Evolutionary conservation across 2,113 vertebrate genomes (phyloP).

Genomic region (Saimiri boliviensis): DNA sequence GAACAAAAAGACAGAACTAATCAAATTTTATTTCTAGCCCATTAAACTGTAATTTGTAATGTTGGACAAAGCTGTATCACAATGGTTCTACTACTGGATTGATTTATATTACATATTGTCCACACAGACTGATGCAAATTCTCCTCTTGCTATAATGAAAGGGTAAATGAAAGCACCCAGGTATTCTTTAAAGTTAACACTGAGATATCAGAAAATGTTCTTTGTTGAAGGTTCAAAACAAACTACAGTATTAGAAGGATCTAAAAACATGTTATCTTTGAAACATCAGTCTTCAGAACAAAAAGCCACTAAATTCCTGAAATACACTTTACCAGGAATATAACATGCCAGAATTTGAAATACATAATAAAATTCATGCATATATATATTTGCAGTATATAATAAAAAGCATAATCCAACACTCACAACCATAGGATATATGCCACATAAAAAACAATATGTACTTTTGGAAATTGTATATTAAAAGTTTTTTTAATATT

Average conservation of each 20-base stretch:
- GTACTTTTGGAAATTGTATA: neutral
- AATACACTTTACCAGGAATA: constrained; percentile 21
- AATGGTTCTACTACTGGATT: neutral
- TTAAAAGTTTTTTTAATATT: neutral
- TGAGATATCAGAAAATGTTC: neutral
- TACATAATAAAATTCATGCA: constrained; percentile 17
- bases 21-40: neutral
- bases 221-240: constrained; percentile 38
- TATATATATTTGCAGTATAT: neutral
- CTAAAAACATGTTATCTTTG: constrained; percentile 31
- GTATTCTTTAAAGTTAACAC: neutral
- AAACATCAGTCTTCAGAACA: constrained; percentile 2
- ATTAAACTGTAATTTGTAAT: neutral
- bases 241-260: constrained; percentile 30
- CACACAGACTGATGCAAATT: neutral
- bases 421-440: neutral
- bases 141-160: neutral
- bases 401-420: neutral
- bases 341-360: constrained; percentile 41
- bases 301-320: neutral
- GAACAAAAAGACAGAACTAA: neutral
- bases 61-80: neutral
- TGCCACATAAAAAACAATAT: neutral
- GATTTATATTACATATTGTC: neutral
- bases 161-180: neutral